Percentiles rank a stretch among this genome's conserved stretches.
Evolutionary conservation across 2,888 invertebrate species (phyloP).

Genomic region (Busseola fusca): DNA sequence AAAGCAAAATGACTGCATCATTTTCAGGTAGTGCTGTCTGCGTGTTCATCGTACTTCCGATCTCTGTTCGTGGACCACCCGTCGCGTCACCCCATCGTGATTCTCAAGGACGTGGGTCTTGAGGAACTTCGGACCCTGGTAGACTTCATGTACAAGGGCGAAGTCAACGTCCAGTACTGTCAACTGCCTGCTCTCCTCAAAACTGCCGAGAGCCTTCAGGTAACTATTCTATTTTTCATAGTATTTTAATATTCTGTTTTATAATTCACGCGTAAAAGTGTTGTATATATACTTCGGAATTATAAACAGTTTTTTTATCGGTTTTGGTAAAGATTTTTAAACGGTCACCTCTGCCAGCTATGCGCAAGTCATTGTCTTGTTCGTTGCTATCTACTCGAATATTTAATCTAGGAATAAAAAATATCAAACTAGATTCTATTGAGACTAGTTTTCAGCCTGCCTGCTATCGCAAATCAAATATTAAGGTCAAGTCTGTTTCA

Average conservation of each 20-base stretch:
- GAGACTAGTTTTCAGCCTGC: conserved; percentile 35
- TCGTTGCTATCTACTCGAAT: conserved; percentile 10
- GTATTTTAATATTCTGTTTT: no score
- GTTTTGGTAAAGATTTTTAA: neutral
- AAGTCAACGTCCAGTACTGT: conserved; percentile 98
- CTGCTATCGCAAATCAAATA: conserved; percentile 35
- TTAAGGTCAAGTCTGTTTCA: conserved; percentile 55
- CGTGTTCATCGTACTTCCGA: conserved; percentile 98
- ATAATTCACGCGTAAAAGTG: neutral
- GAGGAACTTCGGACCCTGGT: conserved; percentile 96
- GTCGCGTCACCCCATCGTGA: conserved; percentile 97
- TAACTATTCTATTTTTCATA: conserved; percentile 57
- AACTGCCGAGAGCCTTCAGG: conserved; percentile 97
- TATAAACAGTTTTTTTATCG: neutral
- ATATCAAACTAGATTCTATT: conserved; percentile 37
- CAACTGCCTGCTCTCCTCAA: conserved; percentile 96
- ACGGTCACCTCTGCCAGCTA: neutral
- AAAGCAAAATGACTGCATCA: conserved; percentile 12
- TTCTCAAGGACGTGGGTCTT: conserved; percentile 97
- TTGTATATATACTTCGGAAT: neutral
- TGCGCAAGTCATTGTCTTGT: neutral
- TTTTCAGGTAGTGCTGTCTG: conserved; percentile 96
- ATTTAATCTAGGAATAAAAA: conserved; percentile 1
- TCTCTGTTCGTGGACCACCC: conserved; percentile 97
- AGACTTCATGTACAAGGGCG: conserved; percentile 99